phyloP scores from a whole-genome alignment of 1,140 invertebrate genomes.

The Drosophila repleta region DNA sequence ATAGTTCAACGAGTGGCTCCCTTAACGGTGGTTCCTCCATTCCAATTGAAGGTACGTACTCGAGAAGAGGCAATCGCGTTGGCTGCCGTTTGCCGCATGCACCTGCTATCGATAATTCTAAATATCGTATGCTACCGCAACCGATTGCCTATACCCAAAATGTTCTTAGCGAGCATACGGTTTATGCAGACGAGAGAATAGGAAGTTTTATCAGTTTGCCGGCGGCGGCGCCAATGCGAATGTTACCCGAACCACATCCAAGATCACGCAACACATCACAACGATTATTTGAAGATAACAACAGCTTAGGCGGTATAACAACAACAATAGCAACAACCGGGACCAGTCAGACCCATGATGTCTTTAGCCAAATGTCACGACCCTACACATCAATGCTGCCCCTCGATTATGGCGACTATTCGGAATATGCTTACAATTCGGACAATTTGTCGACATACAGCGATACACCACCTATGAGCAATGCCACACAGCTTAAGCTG shows the following conservation, averaged over 20 bases:
- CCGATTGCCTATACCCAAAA: constrained; percentile 35
- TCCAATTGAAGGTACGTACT: constrained; percentile 61
- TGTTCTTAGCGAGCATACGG: constrained; percentile 63
- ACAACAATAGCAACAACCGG: constrained; percentile 3
- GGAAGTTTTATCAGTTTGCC: constrained; percentile 51
- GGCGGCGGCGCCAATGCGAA: constrained; percentile 79
- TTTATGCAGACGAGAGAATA: constrained; percentile 62
- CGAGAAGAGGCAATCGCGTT: constrained; percentile 32
- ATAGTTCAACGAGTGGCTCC: constrained; percentile 42
- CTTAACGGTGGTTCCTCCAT: constrained; percentile 35
- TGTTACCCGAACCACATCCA: constrained; percentile 37
- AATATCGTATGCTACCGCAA: constrained; percentile 75
- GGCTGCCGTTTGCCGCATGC: constrained; percentile 59
- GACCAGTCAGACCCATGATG: constrained; percentile 37
- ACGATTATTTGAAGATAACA: constrained; percentile 46
- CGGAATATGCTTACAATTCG: constrained; percentile 84
- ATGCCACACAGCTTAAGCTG: constrained; percentile 55
- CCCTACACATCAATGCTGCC: constrained; percentile 73
- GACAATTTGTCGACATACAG: constrained; percentile 72
- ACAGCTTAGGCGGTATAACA: no score
- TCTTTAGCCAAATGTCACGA: constrained; percentile 41
- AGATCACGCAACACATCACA: constrained; percentile 19
- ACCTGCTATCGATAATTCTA: constrained; percentile 66
- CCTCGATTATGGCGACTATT: constrained; percentile 87
- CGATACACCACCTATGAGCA: constrained; percentile 57